Conservation (phyloP, 2,888 invertebrate genomes). For the Drosophila formosana region DNA sequence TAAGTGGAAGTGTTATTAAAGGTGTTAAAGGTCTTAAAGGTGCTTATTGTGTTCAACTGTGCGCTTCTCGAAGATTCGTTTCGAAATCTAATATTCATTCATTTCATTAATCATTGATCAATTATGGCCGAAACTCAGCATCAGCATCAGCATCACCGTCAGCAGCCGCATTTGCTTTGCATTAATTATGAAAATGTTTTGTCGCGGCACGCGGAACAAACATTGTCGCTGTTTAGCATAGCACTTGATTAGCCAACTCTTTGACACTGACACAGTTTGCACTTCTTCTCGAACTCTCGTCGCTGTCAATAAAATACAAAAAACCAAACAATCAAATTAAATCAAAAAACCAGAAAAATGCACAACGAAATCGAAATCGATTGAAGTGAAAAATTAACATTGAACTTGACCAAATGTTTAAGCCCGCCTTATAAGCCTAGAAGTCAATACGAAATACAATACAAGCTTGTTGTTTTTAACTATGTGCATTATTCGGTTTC, state of each 20-base stretch:
- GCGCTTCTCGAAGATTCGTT: constrained; percentile 51
- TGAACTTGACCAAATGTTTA: constrained; percentile 67
- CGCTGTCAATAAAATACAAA: constrained; percentile 3
- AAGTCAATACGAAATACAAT: constrained; percentile 25
- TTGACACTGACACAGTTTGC: constrained; percentile 69
- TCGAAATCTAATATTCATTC: constrained; percentile 6
- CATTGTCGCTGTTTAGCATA: constrained; percentile 62
- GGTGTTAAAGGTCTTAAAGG: background rate
- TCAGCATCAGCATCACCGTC: constrained; percentile 26
- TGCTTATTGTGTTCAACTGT: background rate
- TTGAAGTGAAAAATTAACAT: constrained; percentile 31
- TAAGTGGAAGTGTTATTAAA: background rate
- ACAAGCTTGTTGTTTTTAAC: constrained; percentile 24
- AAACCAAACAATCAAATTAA: constrained; percentile 2
- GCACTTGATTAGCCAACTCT: constrained; percentile 64
- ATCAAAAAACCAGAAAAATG: constrained; percentile 15
- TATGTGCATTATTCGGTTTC: constrained; percentile 9
- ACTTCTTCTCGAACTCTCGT: constrained; percentile 40
- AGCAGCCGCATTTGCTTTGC: constrained; percentile 33
- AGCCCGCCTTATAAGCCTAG: constrained; percentile 40
- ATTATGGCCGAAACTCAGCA: constrained; percentile 18
- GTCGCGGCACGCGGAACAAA: constrained; percentile 52
- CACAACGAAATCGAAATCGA: constrained; percentile 6
- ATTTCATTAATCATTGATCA: constrained; percentile 37
- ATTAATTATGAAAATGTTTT: constrained; percentile 58